A percentile compares a stretch with the other conserved stretches of the same genome.
phyloP scores from a whole-genome alignment of 1,140 invertebrate species.

The Globodera ellingtonae region DNA sequence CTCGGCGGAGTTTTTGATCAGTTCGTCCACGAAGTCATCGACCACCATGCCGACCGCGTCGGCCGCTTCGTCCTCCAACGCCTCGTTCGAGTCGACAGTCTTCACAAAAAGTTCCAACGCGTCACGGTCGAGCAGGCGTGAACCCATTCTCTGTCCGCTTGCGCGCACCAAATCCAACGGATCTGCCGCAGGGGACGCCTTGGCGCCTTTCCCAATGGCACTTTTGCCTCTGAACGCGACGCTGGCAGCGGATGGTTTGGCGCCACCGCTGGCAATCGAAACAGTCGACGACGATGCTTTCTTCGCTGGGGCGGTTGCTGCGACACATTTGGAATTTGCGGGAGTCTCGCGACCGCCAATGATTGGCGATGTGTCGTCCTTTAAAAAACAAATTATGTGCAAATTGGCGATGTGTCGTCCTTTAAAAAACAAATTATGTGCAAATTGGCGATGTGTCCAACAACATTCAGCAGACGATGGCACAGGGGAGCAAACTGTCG shows the following conservation, averaged over 20 bases:
- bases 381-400: too few relatives aligned
- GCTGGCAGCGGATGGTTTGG: background rate
- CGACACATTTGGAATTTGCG: background rate
- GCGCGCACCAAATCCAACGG: conserved; percentile 9
- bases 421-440: too few relatives aligned
- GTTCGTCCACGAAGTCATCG: conserved; percentile 32
- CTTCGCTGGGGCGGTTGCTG: background rate
- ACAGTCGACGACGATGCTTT: background rate
- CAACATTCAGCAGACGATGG: too few relatives aligned
- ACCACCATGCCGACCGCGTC: conserved; percentile 21
- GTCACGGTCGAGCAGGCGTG: conserved; percentile 15
- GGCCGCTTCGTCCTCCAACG: conserved; percentile 32
- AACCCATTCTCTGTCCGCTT: background rate
- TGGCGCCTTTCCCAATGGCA: background rate
- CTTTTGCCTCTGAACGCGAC: background rate
- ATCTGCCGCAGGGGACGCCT: background rate
- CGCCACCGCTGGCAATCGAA: background rate
- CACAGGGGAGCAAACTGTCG: background rate
- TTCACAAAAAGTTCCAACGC: conserved; percentile 21
- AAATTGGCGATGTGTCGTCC: too few relatives aligned
- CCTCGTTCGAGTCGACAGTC: conserved; percentile 27
- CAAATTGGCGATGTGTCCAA: too few relatives aligned
- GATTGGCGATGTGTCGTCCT: background rate
- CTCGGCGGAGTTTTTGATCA: conserved; percentile 19
- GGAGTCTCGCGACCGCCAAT: background rate